phyloP scores from a whole-genome alignment of 2,113 vertebrate species.

The Larimichthys crocea region DNA sequence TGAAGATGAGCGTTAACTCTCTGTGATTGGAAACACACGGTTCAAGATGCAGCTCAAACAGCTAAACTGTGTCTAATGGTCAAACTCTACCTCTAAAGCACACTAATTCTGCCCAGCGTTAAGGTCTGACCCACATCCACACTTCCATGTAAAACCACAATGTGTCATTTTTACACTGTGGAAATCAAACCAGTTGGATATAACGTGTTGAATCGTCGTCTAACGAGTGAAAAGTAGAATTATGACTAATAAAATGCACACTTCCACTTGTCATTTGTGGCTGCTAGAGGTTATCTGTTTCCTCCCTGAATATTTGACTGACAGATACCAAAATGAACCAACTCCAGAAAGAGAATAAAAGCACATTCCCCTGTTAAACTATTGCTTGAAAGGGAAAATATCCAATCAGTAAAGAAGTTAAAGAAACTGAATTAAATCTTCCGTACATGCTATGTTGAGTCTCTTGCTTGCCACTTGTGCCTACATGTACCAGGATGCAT shows the following conservation, averaged over 20 bases:
- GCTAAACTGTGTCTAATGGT: neutral
- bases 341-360: neutral
- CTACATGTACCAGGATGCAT: too few relatives aligned
- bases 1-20: constrained; percentile 41
- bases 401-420: too few relatives aligned
- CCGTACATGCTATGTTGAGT: too few relatives aligned
- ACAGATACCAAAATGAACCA: neutral
- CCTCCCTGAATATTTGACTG: too few relatives aligned
- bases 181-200: neutral
- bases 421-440: too few relatives aligned
- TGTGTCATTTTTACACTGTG: neutral
- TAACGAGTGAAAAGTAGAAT: neutral
- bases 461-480: too few relatives aligned
- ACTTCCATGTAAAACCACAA: neutral
- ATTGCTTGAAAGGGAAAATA: neutral
- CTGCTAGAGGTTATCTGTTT: neutral
- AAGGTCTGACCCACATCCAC: neutral
- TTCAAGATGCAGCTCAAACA: neutral
- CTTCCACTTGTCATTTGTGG: neutral
- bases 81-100: neutral
- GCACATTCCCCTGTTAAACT: neutral
- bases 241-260: neutral
- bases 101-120: neutral
- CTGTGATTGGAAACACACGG: constrained; percentile 40
- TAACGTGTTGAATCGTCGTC: neutral